Base-by-base conservation (phyloP, 2,797 vertebrate genomes). In the Cichlasoma orientale region DNA sequence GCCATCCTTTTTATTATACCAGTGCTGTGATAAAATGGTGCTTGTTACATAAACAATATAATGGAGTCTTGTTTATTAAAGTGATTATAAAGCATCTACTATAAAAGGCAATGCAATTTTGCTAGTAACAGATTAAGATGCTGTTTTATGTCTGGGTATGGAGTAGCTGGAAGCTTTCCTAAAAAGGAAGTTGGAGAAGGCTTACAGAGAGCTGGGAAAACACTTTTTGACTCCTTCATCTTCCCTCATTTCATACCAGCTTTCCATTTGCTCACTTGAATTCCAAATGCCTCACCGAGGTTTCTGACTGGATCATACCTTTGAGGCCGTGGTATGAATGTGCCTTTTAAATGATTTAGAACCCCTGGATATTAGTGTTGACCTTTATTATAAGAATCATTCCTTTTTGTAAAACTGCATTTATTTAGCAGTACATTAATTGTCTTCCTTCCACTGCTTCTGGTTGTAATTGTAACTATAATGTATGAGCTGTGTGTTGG, bases 271-370 rank as follows among this genome's bases (percentile, higher is more conserved):
- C 74, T 86, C 76, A 52, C 36, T 76, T 7, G 21, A 52, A 82
- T 77, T 82, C 79, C 66, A 23, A 16, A 59, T 13, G 77, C 38
- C 25, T 76, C 41, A 27, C 59, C 72, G 63, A 56, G 33, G 70
- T 86, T 91, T 66, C 38, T 78, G 83, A 85, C 87, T 89, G 90
- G 87, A 86, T 86, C 57, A 77, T 83, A 91, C 75, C 69, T 90
- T 90, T 78, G 75, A 88, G 80, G 82, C 77, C 75, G 74, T 90
- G 69, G 78, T 89, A 90, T 91, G 88, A 92, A 91, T 89, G 92
- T 94, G 92, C 93, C 93, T 94, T 94, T 91, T 85, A 59, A 82
- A 73, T 85, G 7, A 88, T 81, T 89, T 78, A 50, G 23, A 83
- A 66, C 33, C 57, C 47, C 9, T 58, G 73, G 74, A 70, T 68